Conservation (phyloP, 2,113 vertebrate genomes). For the Centrocercus urophasianus region DNA sequence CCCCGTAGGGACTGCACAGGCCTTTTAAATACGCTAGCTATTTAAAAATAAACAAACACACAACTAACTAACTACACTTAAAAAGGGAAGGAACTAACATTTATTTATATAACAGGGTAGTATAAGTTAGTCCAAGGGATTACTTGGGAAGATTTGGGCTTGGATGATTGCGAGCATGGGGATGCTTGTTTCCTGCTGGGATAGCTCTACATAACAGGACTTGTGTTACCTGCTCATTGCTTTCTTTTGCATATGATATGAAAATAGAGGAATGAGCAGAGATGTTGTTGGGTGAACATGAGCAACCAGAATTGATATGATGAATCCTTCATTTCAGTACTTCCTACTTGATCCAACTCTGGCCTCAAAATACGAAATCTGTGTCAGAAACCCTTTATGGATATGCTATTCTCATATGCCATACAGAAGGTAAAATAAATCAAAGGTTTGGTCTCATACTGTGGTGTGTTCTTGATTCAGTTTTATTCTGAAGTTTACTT, state of each 20-base stretch:
- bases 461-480: neutral
- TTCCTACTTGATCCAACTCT: neutral
- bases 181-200: neutral
- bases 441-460: neutral
- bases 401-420: neutral
- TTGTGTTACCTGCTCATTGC: neutral
- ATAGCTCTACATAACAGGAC: neutral
- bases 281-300: neutral
- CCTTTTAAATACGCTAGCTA: neutral
- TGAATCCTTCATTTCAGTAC: neutral
- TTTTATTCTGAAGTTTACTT: neutral
- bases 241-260: neutral
- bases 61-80: neutral
- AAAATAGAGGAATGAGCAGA: neutral
- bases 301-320: neutral
- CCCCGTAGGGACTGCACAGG: rapidly evolving
- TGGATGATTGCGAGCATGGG: rapidly evolving
- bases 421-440: neutral
- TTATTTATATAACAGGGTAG: neutral
- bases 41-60: neutral
- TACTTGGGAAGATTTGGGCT: neutral
- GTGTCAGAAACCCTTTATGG: neutral
- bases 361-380: neutral
- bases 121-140: neutral
- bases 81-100: neutral